These are phyloP conservation scores for Koerneria pararmatus DNA, from an alignment of 2,888 invertebrate species.

Conservation along the genomic window DNA sequence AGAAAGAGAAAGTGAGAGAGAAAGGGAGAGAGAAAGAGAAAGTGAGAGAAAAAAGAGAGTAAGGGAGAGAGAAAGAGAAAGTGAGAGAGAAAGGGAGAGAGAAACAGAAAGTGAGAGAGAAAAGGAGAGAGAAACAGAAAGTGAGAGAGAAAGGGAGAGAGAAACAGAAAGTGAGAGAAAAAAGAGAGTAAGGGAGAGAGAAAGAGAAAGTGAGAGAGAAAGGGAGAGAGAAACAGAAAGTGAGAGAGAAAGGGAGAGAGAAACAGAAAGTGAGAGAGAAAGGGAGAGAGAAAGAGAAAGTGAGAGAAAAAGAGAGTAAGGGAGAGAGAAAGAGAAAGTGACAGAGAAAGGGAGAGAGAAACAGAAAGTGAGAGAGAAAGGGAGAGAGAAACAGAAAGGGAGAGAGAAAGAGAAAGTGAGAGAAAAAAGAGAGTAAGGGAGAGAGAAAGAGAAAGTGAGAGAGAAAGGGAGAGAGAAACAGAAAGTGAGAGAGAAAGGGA, in stretches of 20 bases:
- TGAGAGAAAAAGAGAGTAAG: neutral
- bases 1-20: too few relatives aligned
- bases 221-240: too few relatives aligned
- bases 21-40: too few relatives aligned
- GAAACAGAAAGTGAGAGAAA: too few relatives aligned
- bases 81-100: too few relatives aligned
- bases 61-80: constrained; percentile 25
- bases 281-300: too few relatives aligned
- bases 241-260: constrained; percentile 1
- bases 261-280: too few relatives aligned
- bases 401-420: too few relatives aligned
- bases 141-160: constrained; percentile 4
- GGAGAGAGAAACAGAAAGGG: constrained; percentile 2
- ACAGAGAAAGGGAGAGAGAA: too few relatives aligned
- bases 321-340: neutral
- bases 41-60: constrained; percentile 26
- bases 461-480: constrained; percentile 6
- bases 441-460: constrained; percentile 13
- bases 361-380: constrained; percentile 9
- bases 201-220: constrained; percentile 14
- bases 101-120: too few relatives aligned
- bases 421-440: neutral
- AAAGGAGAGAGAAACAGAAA: too few relatives aligned
- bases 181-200: constrained; percentile 9
- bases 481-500: too few relatives aligned